phyloP scores from a whole-genome alignment of 2,797 vertebrate species.

The Sebastes matsubarae region DNA sequence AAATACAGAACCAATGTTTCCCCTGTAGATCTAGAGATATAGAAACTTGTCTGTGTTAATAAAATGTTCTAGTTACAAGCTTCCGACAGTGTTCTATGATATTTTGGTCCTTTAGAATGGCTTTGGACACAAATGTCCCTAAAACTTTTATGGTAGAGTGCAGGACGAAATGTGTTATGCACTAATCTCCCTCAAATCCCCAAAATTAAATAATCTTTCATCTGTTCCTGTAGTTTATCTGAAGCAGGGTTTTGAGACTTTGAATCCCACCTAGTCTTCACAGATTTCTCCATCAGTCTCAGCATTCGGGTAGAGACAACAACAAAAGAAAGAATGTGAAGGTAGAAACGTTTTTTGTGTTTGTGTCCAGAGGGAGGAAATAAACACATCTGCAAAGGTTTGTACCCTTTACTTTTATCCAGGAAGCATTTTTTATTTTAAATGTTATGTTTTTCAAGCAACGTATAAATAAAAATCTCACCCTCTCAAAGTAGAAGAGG shows the following conservation, averaged over 20 bases:
- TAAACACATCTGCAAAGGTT: not conserved
- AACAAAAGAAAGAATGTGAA: not conserved
- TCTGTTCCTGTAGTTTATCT: not conserved
- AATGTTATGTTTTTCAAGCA: not conserved
- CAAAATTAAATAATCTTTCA: not conserved
- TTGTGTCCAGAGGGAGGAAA: not conserved
- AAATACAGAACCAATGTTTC: not conserved
- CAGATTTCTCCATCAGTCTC: not conserved
- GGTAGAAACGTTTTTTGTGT: not conserved
- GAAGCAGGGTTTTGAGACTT: not conserved
- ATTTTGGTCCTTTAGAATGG: not conserved
- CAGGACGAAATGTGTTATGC: not conserved
- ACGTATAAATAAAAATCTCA: slow-evolving; percentile 66
- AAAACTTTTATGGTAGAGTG: not conserved
- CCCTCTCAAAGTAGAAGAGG: slow-evolving; percentile 99
- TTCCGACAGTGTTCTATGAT: not conserved
- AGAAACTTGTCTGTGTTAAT: not conserved
- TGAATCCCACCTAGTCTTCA: not conserved
- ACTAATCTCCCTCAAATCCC: not conserved
- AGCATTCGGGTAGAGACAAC: not conserved
- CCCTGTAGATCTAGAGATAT: not conserved
- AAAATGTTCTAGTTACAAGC: not conserved
- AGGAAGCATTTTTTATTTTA: not conserved
- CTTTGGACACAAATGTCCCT: not conserved
- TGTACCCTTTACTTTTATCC: not conserved